Evolutionary conservation across 2,113 vertebrate species (phyloP), one percentile per base, ranked within the genome.

Genomic region (Osmerus mordax): DNA sequence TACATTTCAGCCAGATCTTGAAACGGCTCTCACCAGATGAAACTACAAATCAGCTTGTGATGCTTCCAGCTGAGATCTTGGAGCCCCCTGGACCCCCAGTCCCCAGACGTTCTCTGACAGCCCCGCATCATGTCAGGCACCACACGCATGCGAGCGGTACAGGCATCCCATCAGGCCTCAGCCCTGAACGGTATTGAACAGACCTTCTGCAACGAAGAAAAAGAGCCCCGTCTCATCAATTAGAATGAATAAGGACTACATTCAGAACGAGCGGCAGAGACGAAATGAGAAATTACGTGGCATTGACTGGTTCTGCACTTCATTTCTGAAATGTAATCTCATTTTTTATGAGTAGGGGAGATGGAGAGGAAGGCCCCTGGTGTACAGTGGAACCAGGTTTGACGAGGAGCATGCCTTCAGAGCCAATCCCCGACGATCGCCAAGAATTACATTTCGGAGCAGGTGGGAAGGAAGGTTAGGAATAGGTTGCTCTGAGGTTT

Each of bases 241-340:
- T 59, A 68, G 71, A 32, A 82, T 76, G 61, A 79, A 79, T 75
- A 69, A 73, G 67, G 51, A 47, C 19, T 19, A 41, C 56, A 36
- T 59, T 72, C 54, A 19, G 69, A 72, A 36, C 51, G 60, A n/a
- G 41, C 13, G 54, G 16, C 65, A 4, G 23, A 66, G 51, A 54
- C 59, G 56, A 73, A 65, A 67, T 74, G 77, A 73, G 76, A 76
- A 78, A 82, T 76, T 76, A 72, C 41, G 15, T 47, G 53, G 72
- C 74, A 77, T 82, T 71, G 74, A 82, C 77, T 79, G 58, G 28
- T 54, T 71, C 67, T 77, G 65, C 67, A 76, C 54, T 41, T 76
- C 67, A 74, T 68, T 67, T 69, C 29, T 68, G 65, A 79, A 77
- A 74, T 73, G 64, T 72, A 79, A 79, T 79, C 65, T 77, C 28